Evolutionary conservation across 2,113 vertebrate genomes (phyloP).

Genomic region (Glaucidium brasilianum): DNA sequence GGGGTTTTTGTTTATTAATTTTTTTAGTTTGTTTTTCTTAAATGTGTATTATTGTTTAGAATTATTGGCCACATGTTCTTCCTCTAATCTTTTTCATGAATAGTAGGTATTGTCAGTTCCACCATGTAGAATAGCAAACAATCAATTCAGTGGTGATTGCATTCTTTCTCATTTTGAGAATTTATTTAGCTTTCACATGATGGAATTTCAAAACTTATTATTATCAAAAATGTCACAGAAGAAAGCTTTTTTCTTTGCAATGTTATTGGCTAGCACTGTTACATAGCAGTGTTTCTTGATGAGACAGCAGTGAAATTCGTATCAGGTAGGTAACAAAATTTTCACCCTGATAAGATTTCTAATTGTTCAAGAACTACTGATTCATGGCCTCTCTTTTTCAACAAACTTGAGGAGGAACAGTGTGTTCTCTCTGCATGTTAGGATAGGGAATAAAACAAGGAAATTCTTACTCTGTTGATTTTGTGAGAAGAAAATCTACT

Average conservation of each 20-base stretch:
- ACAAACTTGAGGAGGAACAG: neutral
- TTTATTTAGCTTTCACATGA: neutral
- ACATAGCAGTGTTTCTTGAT: neutral
- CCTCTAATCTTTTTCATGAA: neutral
- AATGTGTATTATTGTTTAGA: neutral
- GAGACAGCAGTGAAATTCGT: neutral
- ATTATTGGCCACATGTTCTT: neutral
- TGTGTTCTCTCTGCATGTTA: neutral
- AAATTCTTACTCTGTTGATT: neutral
- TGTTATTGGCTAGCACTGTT: neutral
- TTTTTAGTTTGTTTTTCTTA: neutral
- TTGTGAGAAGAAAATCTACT: neutral
- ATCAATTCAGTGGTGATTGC: neutral
- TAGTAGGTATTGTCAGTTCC: neutral
- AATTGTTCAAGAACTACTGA: neutral
- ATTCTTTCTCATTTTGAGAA: neutral
- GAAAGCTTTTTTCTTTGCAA: neutral
- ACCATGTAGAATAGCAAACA: neutral
- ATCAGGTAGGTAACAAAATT: neutral
- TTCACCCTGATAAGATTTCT: neutral
- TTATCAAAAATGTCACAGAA: neutral
- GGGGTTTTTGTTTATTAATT: neutral
- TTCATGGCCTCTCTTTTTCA: neutral
- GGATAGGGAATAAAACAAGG: neutral
- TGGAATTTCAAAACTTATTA: neutral